phyloP scores from a whole-genome alignment of 1,140 invertebrate genomes.

The Papilio xuthus region DNA sequence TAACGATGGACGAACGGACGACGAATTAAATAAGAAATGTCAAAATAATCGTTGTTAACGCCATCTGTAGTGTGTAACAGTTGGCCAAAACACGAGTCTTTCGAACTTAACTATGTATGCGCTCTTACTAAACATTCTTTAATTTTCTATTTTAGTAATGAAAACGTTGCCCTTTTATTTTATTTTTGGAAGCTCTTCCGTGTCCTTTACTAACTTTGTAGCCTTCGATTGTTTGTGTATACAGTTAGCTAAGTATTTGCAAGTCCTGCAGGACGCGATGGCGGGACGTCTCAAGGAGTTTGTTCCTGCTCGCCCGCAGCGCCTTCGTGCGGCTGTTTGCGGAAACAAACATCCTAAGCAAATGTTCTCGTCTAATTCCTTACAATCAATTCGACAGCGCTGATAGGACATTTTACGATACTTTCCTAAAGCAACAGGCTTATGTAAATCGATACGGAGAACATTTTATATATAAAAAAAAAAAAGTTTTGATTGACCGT shows the following conservation, averaged over 20 bases:
- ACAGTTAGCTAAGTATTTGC: background rate
- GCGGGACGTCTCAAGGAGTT: slow-evolving; percentile 30
- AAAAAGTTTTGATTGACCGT: background rate
- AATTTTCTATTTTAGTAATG: no score
- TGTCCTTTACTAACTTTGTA: slow-evolving; percentile 3
- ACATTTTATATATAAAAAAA: background rate
- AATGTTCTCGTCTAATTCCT: slow-evolving; percentile 27
- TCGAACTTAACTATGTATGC: no score
- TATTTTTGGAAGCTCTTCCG: background rate
- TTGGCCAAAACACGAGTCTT: no score
- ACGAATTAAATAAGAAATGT: background rate
- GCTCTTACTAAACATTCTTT: no score
- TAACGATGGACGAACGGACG: no score
- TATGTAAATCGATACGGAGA: background rate
- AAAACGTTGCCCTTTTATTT: no score
- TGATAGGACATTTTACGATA: background rate
- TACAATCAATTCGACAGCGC: background rate
- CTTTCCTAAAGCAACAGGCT: background rate
- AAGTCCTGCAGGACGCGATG: background rate
- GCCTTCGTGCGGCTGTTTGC: slow-evolving; percentile 12
- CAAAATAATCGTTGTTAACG: background rate
- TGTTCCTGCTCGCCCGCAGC: slow-evolving; percentile 10
- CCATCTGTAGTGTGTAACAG: background rate
- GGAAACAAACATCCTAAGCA: slow-evolving; percentile 29
- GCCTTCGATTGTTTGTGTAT: background rate